Percentiles rank a stretch among this genome's conserved stretches.
phyloP scores from a whole-genome alignment of 2,888 invertebrate species.

The Acanthoscelides obtectus region DNA sequence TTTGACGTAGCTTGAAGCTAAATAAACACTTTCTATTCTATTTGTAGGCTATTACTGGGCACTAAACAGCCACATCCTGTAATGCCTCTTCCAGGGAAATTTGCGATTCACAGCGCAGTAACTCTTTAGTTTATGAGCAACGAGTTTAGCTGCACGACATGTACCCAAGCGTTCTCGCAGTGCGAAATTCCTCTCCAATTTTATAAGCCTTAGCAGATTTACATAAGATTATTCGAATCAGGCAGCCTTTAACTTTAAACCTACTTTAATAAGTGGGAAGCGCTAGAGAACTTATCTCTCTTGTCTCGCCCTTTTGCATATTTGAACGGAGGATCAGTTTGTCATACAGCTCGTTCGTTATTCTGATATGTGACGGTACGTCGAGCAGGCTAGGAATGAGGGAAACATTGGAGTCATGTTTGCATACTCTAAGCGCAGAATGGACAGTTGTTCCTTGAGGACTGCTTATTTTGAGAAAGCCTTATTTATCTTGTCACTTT shows the following conservation, averaged over 20 bases:
- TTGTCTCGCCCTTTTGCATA: conserved; percentile 15
- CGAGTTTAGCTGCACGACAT: background rate
- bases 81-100: background rate
- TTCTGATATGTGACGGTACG: background rate
- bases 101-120: conserved; percentile 7
- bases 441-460: too few species aligned
- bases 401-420: too few species aligned
- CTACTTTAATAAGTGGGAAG: conserved; percentile 41
- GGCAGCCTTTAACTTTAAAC: conserved; percentile 45
- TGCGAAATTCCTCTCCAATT: conserved; percentile 24
- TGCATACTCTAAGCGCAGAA: too few species aligned
- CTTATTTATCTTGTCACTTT: too few species aligned
- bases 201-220: conserved; percentile 42
- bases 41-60: background rate
- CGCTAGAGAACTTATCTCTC: conserved; percentile 22
- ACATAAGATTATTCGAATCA: conserved; percentile 49
- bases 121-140: conserved; percentile 16
- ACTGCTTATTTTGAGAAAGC: too few species aligned
- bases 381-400: too few species aligned
- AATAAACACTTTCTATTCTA: too few species aligned
- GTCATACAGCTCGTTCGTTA: background rate
- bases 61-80: background rate
- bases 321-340: background rate
- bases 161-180: background rate
- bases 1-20: too few species aligned